These are phyloP conservation scores for Drosophila atripex DNA, from an alignment of 2,888 invertebrate species.

Conservation along the genomic window DNA sequence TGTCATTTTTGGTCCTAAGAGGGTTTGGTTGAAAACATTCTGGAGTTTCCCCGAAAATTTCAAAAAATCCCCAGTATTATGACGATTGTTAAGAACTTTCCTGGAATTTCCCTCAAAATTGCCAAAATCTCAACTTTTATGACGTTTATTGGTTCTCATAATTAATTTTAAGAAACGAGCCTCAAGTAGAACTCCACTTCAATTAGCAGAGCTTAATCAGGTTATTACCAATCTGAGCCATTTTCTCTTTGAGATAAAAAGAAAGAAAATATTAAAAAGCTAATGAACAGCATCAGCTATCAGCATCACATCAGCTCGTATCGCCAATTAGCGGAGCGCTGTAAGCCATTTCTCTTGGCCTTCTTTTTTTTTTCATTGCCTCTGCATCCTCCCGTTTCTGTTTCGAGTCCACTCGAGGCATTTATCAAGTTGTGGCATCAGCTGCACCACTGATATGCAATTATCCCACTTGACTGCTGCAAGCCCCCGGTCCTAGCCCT, in stretches of 20 bases:
- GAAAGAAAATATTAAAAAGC: constrained; percentile 6
- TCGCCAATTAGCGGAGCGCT: constrained; percentile 30
- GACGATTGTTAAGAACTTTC: no score
- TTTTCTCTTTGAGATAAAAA: not conserved
- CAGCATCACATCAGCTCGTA: constrained; percentile 25
- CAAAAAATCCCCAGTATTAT: no score
- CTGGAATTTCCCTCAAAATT: not conserved
- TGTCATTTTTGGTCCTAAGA: not conserved
- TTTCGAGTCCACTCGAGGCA: constrained; percentile 39
- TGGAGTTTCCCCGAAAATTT: not conserved
- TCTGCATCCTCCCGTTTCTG: constrained; percentile 6
- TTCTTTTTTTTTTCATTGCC: not conserved
- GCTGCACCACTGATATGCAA: constrained; percentile 51
- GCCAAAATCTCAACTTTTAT: not conserved
- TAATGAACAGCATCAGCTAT: constrained; percentile 25
- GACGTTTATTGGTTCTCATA: no score
- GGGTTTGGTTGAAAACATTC: not conserved
- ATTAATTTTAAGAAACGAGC: not conserved
- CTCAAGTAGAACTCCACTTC: not conserved
- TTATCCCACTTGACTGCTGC: constrained; percentile 45
- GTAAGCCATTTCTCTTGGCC: constrained; percentile 6
- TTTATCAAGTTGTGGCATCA: constrained; percentile 44
- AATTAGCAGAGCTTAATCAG: constrained; percentile 16
- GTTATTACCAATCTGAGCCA: constrained; percentile 21
- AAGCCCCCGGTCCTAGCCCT: constrained; percentile 15